Evolutionary conservation across 2,888 invertebrate species (phyloP).

Genomic region (Xiphydria camelus): DNA sequence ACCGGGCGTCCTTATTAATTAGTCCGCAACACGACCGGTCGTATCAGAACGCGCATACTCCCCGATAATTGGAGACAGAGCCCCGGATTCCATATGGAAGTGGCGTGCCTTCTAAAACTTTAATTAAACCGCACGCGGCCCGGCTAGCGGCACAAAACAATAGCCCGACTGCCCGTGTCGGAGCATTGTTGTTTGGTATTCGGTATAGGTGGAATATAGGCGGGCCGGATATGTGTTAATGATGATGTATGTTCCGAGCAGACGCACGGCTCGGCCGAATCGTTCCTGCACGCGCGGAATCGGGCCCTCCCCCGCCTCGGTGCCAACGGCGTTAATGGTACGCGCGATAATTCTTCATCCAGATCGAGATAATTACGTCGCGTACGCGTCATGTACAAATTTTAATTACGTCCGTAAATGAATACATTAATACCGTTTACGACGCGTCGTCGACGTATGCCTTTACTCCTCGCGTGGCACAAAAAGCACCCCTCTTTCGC

Average conservation of each 20-base stretch:
- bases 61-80: too few relatives aligned
- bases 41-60: too few relatives aligned
- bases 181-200: constrained; percentile 20
- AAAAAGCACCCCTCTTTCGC: background rate
- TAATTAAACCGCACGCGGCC: constrained; percentile 6
- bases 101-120: constrained; percentile 5
- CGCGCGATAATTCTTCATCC: constrained; percentile 32
- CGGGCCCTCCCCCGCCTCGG: background rate
- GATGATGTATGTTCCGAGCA: constrained; percentile 21
- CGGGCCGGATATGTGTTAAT: constrained; percentile 30
- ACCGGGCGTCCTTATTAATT: too few relatives aligned
- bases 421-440: constrained; percentile 36
- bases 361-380: constrained; percentile 33
- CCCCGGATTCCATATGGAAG: too few relatives aligned
- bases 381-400: background rate
- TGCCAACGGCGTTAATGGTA: constrained; percentile 1
- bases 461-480: constrained; percentile 1
- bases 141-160: constrained; percentile 10
- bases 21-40: too few relatives aligned
- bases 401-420: constrained; percentile 32
- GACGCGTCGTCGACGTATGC: too few relatives aligned
- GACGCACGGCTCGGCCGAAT: constrained; percentile 1
- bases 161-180: constrained; percentile 6
- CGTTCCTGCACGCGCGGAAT: background rate
- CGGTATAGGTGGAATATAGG: constrained; percentile 15